These are phyloP conservation scores for Craniophora ligustri DNA, from an alignment of 2,888 invertebrate genomes.

Conservation along the genomic window DNA sequence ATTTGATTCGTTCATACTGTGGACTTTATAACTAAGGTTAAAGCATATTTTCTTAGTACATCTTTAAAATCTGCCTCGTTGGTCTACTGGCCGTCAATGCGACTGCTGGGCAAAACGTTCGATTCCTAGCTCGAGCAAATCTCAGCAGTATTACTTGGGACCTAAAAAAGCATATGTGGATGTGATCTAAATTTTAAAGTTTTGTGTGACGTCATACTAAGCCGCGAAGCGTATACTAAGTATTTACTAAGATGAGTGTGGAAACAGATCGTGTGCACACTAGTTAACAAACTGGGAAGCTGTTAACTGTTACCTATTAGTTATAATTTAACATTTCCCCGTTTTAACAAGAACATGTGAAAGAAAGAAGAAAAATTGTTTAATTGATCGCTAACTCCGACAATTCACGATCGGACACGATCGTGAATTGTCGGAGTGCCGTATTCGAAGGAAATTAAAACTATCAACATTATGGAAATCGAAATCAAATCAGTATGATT, in stretches of 20 bases:
- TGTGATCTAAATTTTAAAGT: not conserved
- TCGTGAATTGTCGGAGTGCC: conserved; percentile 5
- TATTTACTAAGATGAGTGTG: conserved; percentile 13
- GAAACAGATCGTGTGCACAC: conserved; percentile 27
- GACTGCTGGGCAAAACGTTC: too few relatives aligned
- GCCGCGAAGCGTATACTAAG: conserved; percentile 21
- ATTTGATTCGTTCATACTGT: too few relatives aligned
- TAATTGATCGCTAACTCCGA: conserved; percentile 41
- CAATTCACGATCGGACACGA: too few relatives aligned
- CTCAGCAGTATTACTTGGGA: too few relatives aligned
- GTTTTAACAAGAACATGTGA: conserved; percentile 28
- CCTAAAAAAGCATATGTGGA: too few relatives aligned
- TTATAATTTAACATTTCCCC: conserved; percentile 33
- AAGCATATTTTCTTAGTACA: too few relatives aligned
- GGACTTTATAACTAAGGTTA: too few relatives aligned
- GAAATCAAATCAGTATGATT: too few relatives aligned
- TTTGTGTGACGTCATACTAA: conserved; percentile 4
- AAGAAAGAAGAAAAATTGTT: conserved; percentile 33
- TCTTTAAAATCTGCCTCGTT: too few relatives aligned
- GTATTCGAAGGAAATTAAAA: conserved; percentile 1
- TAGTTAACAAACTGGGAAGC: conserved; percentile 21
- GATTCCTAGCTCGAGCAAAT: too few relatives aligned
- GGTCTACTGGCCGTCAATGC: too few relatives aligned
- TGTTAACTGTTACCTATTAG: conserved; percentile 32
- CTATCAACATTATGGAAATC: not conserved